Percentiles rank a stretch among this genome's conserved stretches.
Conservation (phyloP, 2,113 vertebrate species). For the Craseonycteris thonglongyai region DNA sequence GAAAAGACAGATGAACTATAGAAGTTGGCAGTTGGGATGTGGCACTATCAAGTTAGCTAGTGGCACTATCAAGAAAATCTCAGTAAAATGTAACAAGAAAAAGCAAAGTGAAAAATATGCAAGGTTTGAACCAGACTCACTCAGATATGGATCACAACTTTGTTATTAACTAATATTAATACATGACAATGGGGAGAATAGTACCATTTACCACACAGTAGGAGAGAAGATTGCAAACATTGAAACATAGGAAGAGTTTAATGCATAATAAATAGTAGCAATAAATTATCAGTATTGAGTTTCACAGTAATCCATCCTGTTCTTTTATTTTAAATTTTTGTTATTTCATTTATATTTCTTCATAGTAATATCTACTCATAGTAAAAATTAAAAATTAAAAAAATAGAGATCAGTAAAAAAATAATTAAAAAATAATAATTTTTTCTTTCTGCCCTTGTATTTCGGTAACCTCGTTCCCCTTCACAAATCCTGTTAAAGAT, state of each 20-base stretch:
- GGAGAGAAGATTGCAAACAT: background rate
- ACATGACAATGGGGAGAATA: background rate
- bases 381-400: background rate
- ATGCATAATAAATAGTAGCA: background rate
- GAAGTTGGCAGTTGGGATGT: background rate
- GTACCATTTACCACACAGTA: background rate
- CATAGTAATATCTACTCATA: background rate
- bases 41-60: background rate
- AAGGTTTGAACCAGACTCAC: background rate
- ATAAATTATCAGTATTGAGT: background rate
- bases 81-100: background rate
- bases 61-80: background rate
- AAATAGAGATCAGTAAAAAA: background rate
- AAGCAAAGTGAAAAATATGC: background rate
- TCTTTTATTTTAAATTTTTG: background rate
- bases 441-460: background rate
- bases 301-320: background rate
- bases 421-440: too few species aligned
- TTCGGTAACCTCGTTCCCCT: background rate
- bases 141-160: background rate
- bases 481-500: background rate
- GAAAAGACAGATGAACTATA: constrained; percentile 1
- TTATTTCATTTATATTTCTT: constrained; percentile 9
- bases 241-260: background rate
- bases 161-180: background rate